Evolutionary conservation across 2,888 invertebrate genomes (phyloP).

Genomic region (Coremacera marginata): DNA sequence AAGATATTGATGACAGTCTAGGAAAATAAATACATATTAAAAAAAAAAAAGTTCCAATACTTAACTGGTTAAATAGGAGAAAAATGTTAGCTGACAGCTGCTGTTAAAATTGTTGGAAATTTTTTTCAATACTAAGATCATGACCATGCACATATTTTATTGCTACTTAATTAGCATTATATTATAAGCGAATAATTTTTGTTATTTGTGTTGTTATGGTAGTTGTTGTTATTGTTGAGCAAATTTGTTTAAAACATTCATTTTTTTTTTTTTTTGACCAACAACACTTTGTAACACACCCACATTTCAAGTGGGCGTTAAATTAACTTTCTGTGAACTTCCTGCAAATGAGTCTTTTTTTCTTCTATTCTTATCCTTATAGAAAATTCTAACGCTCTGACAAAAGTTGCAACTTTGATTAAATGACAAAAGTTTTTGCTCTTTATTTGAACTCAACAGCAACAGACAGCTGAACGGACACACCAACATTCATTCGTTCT

Average conservation of each 20-base stretch:
- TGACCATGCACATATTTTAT: too few relatives aligned
- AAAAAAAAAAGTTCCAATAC: neutral
- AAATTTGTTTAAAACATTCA: too few relatives aligned
- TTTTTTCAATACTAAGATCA: too few relatives aligned
- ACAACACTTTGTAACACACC: too few relatives aligned
- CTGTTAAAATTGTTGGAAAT: too few relatives aligned
- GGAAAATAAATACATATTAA: neutral
- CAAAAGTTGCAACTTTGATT: slow-evolving; percentile 27
- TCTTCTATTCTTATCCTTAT: neutral
- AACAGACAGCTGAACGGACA: slow-evolving; percentile 9
- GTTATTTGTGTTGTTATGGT: too few relatives aligned
- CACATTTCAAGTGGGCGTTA: neutral
- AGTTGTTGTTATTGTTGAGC: too few relatives aligned
- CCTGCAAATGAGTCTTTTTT: neutral
- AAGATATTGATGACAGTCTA: neutral
- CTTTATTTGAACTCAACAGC: slow-evolving; percentile 22
- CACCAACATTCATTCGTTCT: neutral
- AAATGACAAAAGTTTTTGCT: slow-evolving; percentile 29
- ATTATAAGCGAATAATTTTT: too few relatives aligned
- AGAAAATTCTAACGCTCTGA: neutral
- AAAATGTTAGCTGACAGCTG: too few relatives aligned
- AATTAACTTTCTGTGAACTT: neutral
- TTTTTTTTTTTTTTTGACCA: too few relatives aligned
- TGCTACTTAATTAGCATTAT: too few relatives aligned
- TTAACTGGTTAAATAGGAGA: too few relatives aligned